These are phyloP conservation scores for Phania funesta DNA, from an alignment of 2,888 invertebrate genomes.

Conservation along the genomic window DNA sequence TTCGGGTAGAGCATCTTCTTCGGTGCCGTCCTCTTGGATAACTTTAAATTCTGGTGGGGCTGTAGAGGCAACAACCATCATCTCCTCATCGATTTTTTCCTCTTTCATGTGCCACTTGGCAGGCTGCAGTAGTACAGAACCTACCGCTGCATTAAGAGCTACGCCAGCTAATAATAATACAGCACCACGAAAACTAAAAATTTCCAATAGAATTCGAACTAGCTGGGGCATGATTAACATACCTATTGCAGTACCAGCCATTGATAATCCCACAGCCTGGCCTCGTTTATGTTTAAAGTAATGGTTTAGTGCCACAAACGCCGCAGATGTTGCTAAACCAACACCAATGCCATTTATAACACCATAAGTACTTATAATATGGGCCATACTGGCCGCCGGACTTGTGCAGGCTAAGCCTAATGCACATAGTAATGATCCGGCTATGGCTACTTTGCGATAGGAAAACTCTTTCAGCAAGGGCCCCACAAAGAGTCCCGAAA, in stretches of 20 bases:
- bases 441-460: constrained; percentile 86
- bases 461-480: constrained; percentile 89
- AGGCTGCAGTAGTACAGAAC: constrained; percentile 86
- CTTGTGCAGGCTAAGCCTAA: constrained; percentile 85
- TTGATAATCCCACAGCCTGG: constrained; percentile 89
- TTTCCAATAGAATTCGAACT: constrained; percentile 84
- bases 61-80: constrained; percentile 74
- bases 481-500: constrained; percentile 88
- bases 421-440: constrained; percentile 85
- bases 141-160: constrained; percentile 85
- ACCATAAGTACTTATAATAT: constrained; percentile 87
- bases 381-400: constrained; percentile 86
- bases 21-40: constrained; percentile 84
- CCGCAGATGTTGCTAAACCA: constrained; percentile 88
- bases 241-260: constrained; percentile 90
- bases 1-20: constrained; percentile 81
- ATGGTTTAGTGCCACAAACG: constrained; percentile 89
- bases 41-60: constrained; percentile 83
- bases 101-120: constrained; percentile 86
- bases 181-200: constrained; percentile 85
- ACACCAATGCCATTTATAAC: constrained; percentile 89
- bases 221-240: constrained; percentile 90
- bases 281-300: constrained; percentile 89
- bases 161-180: constrained; percentile 85
- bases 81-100: constrained; percentile 78